Percentiles rank a stretch among this genome's conserved stretches.
Evolutionary conservation across 1,140 invertebrate species (phyloP).

Genomic region (Aphis craccivora): DNA sequence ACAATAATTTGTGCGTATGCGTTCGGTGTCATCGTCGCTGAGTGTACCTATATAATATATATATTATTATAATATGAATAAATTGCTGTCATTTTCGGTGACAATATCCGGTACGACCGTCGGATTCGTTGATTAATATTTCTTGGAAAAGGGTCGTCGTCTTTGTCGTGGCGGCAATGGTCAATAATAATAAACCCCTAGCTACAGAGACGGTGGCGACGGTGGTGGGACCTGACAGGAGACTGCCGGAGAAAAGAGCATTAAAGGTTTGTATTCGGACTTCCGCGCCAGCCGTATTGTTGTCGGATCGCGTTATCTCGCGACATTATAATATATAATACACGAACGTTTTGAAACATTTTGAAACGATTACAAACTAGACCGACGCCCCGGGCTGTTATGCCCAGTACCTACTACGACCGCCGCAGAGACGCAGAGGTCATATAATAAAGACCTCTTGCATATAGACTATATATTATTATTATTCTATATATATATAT

Average conservation of each 20-base stretch:
- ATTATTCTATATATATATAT: background rate
- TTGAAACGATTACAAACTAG: background rate
- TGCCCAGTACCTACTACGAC: background rate
- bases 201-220: background rate
- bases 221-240: background rate
- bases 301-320: constrained; percentile 39
- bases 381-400: background rate
- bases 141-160: background rate
- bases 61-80: background rate
- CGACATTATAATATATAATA: background rate
- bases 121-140: constrained; percentile 38
- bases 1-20: no score
- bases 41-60: no score
- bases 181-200: constrained; percentile 23
- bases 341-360: background rate
- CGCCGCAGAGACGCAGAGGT: background rate
- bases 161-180: background rate
- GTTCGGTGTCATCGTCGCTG: background rate
- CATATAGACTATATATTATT: background rate
- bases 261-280: constrained; percentile 38
- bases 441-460: background rate
- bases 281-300: background rate
- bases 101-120: background rate
- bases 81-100: background rate
- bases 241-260: background rate